A percentile compares a stretch with the other conserved stretches of the same genome.
phyloP scores from a whole-genome alignment of 2,888 invertebrate species.

The Callimorpha dominula region DNA sequence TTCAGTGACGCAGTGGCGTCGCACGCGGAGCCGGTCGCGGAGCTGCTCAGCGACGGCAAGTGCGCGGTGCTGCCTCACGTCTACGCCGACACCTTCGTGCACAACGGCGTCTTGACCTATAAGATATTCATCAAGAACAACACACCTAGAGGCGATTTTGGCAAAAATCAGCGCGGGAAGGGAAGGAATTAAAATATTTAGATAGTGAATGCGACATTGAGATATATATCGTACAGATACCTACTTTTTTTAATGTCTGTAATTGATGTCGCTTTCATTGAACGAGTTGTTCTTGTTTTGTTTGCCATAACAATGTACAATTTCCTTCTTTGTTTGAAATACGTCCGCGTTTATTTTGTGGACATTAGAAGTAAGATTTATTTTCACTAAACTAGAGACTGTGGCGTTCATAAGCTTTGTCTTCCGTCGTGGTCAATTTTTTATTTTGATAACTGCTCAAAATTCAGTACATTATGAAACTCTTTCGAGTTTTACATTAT shows the following conservation, averaged over 20 bases:
- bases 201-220: background rate
- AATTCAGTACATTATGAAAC: background rate
- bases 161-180: constrained; percentile 10
- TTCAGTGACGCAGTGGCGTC: constrained; percentile 63
- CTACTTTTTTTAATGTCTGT: background rate
- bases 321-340: background rate
- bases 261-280: background rate
- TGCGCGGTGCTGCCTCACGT: constrained; percentile 62
- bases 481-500: background rate
- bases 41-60: constrained; percentile 53
- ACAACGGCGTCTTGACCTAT: constrained; percentile 30
- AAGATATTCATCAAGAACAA: constrained; percentile 41
- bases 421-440: background rate
- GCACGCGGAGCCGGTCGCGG: constrained; percentile 43
- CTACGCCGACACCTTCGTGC: constrained; percentile 38
- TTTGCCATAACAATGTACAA: too few relatives aligned
- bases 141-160: constrained; percentile 10
- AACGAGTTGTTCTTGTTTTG: too few relatives aligned
- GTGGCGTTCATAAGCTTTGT: background rate
- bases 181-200: constrained; percentile 2
- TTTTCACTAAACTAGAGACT: background rate
- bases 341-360: background rate
- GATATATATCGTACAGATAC: background rate
- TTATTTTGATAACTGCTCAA: background rate
- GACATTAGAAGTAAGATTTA: background rate